These are phyloP conservation scores for Zosterops lateralis DNA, from an alignment of 2,113 vertebrate species.

Conservation along the genomic window DNA sequence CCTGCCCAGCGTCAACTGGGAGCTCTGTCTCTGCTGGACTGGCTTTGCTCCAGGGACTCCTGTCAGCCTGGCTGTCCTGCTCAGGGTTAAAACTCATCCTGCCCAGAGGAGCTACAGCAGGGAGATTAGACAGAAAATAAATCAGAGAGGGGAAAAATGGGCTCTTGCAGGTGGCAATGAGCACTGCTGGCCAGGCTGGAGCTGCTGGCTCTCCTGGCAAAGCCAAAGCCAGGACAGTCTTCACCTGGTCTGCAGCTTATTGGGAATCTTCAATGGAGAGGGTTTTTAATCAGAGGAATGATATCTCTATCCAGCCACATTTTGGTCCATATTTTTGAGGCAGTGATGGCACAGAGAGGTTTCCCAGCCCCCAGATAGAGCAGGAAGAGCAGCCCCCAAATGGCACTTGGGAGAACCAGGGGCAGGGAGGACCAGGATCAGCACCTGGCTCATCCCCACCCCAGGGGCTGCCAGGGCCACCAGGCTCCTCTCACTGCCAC, in stretches of 20 bases:
- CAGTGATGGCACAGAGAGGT: not conserved
- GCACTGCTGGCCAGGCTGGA: not conserved
- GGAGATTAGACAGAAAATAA: not conserved
- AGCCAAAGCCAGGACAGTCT: not conserved
- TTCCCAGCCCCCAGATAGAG: not conserved
- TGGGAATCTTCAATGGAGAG: not conserved
- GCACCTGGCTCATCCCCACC: not conserved
- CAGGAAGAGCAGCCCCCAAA: not conserved
- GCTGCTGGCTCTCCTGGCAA: not conserved
- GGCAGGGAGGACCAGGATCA: not conserved
- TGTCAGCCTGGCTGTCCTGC: not conserved
- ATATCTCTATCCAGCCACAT: fast-evolving
- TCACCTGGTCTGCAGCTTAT: not conserved
- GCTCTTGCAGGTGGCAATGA: not conserved
- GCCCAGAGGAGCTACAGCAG: not conserved
- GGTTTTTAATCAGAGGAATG: not conserved
- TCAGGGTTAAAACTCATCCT: not conserved
- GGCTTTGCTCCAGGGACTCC: not conserved
- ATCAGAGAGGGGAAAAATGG: not conserved
- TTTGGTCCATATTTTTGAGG: not conserved
- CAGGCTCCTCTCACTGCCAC: not conserved
- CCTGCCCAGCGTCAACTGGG: not conserved
- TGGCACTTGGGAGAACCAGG: not conserved
- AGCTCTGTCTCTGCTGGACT: not conserved
- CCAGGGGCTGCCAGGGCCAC: not conserved